Base-by-base conservation (phyloP, 2,888 invertebrate species). In the Drosophila picticornis region DNA sequence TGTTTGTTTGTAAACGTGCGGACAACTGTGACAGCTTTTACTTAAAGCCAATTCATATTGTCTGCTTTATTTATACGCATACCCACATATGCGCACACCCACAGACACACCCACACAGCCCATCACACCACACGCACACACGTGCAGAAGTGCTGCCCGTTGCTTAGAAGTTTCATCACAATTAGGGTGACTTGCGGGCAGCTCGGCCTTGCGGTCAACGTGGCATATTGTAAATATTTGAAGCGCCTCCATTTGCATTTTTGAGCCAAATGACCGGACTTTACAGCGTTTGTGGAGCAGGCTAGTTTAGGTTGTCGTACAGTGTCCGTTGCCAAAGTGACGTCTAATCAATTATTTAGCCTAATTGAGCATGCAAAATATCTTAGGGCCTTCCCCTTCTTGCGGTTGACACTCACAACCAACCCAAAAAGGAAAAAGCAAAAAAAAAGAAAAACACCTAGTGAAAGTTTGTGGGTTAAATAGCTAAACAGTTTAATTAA, bases 171-270 rank as follows among this genome's bases (percentile, higher is more conserved):
- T 51, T 57, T 53, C 46, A 55, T 51, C 69, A 67, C 57, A 78
- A 64, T 58, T 64, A 38, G 74, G 50, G 31, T 60, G 63, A 52
- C 48, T 64, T 40, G 56, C 38, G 36, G 27, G 32, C 55, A 63
- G 36, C 66, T 50, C 19, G 52, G 68, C 53, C 38, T 56, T 81
- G 79, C 62, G 83, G 81, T 59, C 81, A 71, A 60, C 74, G 53
- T 63, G 78, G 69, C 74, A 72, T 72, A 72, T 72, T 76, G 66
- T 85, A 74, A 88, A 88, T 88, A 77, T 88, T 85, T 85, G 32
- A 85, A 52, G 61, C 65, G 59, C 51, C 32, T 36, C 70, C 67
- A 56, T 69, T 72, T 59, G 27, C 59, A 51, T 61, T 56, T 52
- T 50, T 29, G 50, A 58, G 52, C 64, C 67, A 69, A 72, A 60